Conservation (phyloP, 2,797 vertebrate species). For the Crocidura indochinensis region DNA sequence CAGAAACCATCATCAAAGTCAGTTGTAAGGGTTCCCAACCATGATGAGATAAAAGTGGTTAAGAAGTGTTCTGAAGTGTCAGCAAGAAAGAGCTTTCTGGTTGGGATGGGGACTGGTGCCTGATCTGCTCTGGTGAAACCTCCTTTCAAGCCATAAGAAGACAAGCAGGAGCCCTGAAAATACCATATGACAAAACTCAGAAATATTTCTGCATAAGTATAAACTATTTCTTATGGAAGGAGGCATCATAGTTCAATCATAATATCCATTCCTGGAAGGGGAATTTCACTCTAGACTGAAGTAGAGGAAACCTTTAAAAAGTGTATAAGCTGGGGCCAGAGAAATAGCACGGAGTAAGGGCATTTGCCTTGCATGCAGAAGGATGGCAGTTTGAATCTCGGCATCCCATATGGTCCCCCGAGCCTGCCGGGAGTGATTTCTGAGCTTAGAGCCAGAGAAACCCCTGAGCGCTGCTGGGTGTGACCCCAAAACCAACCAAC, state of each 20-base stretch:
- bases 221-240: not conserved
- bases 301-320: not conserved
- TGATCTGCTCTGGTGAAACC: not conserved
- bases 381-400: too few species aligned
- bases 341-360: too few species aligned
- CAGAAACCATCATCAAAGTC: not conserved
- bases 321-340: too few species aligned
- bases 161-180: not conserved
- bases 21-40: not conserved
- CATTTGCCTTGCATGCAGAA: too few species aligned
- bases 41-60: not conserved
- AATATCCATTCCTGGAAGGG: not conserved
- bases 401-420: too few species aligned
- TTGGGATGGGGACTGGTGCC: too few species aligned
- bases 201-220: not conserved
- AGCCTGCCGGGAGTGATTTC: too few species aligned
- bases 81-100: too few species aligned
- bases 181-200: not conserved
- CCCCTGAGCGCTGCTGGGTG: too few species aligned
- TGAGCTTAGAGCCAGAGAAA: too few species aligned
- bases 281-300: not conserved
- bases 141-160: not conserved
- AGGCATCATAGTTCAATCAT: not conserved
- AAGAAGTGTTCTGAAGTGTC: conserved; percentile 15
- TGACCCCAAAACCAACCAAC: too few species aligned